Percentiles rank a stretch among this genome's conserved stretches.
Evolutionary conservation across 2,797 vertebrate species (phyloP).

Genomic region (Cyprinodon diabolis): DNA sequence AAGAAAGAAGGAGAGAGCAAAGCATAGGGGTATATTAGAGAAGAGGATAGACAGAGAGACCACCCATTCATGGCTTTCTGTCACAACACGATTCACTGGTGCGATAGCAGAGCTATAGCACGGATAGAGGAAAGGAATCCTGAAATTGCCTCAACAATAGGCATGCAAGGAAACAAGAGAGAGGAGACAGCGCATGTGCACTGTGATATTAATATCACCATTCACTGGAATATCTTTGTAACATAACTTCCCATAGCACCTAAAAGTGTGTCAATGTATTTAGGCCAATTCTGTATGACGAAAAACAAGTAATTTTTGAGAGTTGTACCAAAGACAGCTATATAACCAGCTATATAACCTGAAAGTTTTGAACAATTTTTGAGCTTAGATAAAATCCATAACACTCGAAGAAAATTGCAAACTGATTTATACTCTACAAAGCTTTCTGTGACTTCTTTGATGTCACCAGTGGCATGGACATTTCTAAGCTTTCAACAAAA

Average conservation of each 20-base stretch:
- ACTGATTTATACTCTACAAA: neutral
- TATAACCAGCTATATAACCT: no score
- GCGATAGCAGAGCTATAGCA: conserved; percentile 13
- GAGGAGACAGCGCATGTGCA: neutral
- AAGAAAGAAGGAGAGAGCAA: conserved; percentile 13
- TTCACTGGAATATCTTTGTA: neutral
- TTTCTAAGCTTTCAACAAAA: neutral
- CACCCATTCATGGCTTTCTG: conserved; percentile 26
- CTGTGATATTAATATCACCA: neutral
- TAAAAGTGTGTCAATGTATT: no score
- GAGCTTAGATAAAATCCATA: no score
- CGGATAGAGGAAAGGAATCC: conserved; percentile 21
- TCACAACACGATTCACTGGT: conserved; percentile 25
- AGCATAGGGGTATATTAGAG: conserved; percentile 12
- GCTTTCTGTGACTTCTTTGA: neutral
- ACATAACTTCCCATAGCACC: no score
- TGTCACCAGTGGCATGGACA: neutral
- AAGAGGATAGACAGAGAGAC: conserved; percentile 22
- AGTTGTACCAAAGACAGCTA: no score
- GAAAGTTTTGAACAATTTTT: no score
- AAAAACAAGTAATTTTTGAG: no score
- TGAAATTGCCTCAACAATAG: conserved; percentile 33
- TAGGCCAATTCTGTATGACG: no score
- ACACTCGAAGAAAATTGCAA: neutral
- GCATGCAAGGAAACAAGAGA: conserved; percentile 28